phyloP scores from a whole-genome alignment of 2,113 vertebrate species.

The Lagopus leucura region DNA sequence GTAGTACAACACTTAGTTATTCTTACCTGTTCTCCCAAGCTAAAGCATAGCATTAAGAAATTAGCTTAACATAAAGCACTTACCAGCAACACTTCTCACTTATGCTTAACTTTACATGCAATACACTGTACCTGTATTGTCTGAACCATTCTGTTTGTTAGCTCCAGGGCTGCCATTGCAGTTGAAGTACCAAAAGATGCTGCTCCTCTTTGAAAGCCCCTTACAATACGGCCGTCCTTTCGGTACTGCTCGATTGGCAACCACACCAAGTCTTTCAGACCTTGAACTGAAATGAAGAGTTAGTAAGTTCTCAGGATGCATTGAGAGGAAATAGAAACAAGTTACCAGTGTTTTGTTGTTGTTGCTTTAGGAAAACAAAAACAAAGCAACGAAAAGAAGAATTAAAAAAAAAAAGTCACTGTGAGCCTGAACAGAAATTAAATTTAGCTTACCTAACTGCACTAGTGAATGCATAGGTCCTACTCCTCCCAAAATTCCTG shows the following conservation, averaged over 20 bases:
- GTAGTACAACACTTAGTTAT: background rate
- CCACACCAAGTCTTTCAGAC: constrained; percentile 97
- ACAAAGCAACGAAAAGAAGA: background rate
- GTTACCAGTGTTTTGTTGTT: background rate
- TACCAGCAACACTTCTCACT: background rate
- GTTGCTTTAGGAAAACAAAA: background rate
- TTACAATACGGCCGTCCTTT: constrained; percentile 93
- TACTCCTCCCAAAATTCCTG: constrained; percentile 94
- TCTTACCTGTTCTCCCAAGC: background rate
- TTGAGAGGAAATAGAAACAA: background rate
- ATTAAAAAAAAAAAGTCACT: background rate
- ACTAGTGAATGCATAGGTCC: constrained; percentile 97
- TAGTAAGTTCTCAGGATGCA: background rate
- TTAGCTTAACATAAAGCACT: background rate
- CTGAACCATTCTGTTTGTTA: constrained; percentile 96
- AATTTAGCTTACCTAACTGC: constrained; percentile 87
- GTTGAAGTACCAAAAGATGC: constrained; percentile 98
- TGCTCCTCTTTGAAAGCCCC: constrained; percentile 94
- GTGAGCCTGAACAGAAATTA: background rate
- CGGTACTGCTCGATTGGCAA: constrained; percentile 97
- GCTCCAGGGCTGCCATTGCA: constrained; percentile 96
- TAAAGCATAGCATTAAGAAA: background rate
- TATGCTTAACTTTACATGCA: background rate
- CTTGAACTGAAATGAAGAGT: constrained; percentile 85
- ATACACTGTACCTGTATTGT: constrained; percentile 90